Evolutionary conservation across 2,797 vertebrate genomes (phyloP), one percentile per base, ranked within the genome.

Genomic region (Sebastiscus tertius): DNA sequence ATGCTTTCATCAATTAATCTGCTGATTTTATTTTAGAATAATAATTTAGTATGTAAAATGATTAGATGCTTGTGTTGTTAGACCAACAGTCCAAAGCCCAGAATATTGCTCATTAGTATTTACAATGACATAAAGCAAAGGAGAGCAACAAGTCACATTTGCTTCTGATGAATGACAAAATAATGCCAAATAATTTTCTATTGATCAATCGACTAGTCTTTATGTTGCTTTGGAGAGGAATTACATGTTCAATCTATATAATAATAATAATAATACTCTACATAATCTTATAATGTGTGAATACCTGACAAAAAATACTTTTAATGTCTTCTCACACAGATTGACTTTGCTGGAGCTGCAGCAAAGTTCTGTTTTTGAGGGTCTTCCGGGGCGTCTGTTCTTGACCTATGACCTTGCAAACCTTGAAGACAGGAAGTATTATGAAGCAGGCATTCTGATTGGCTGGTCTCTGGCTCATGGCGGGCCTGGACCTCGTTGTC

Each of bases 381-480:
- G 95, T 54, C 84, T 2, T 3, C 90, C 88, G 0, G 93, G 92
- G 8, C 88, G 88, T n/a, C 70, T 93, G 33, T 82, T 95, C 61
- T 81, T 96, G 58, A 94, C 93, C 2, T 90, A 85, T 10, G 88
- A 96, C 83, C 91, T 93, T 56, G 72, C 74, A 22, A 93, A 94
- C 55, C 86, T 95, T 10, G 87, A 94, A 4, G 78, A 92, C 31
- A 59, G 75, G 75, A 92, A 84, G 72, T 95, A 95, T 78, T 92
- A 92, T 18, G 81, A 93, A 74, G 94, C 94, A 0, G 95, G 94
- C 0, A 83, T 94, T 84, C 85, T 96, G 54, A 91, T 94, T 81
- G 95, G 94, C 62, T 95, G 94, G 95, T 95, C 93, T 1, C 52
- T 95, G 67, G 72, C 83, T 88, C 95, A 95, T 1, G 92, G 93